Base-by-base conservation (phyloP, 2,888 invertebrate species). In the Helicoverpa assulta region DNA sequence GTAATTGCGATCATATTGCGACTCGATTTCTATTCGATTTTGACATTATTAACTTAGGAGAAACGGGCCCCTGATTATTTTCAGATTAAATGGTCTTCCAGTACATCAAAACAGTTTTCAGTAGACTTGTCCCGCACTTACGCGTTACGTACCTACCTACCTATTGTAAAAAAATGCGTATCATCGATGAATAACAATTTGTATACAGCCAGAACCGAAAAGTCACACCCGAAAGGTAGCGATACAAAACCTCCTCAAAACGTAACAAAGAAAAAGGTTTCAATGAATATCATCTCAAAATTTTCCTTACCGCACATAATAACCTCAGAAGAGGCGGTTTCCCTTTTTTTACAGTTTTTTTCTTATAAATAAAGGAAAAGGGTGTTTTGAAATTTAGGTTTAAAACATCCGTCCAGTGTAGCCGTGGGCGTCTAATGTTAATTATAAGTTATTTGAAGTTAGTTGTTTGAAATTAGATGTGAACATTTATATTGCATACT, bases 281-380 rank as follows among this genome's bases (percentile, higher is more conserved):
- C 77, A 85, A 83, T 83, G 79, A 86, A 85, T 85, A 84, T 75
- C 84, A 79, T 86, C 83, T 84, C 75, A 53, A 78, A 80, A 82
- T 80, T 78, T 83, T 82, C 68, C 43, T 78, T 83, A 61, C 68
- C 73, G 66, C 75, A 70, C 67, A 77, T 85, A 84, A 88, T 79
- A 85, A 84, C 77, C 84, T 81, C 70, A 75, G 63, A 80, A 75
- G 76, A 80, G 81, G 81, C 82, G 80, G 54, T 67, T 84, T 75
- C 33, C 81, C 67, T 80, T 81, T 81, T 82, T 80, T 83, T 64
- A 65, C 70, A 80, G 26, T 26, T 26, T 26, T 26, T 26, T 83
- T 82, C 84, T 82, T 85, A 82, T 70, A 83, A 78, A 81, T 79
- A 84, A 88, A 85, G 69, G 78, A 67, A 80, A 84, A 83, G 70